A percentile compares a stretch with the other conserved stretches of the same genome.
Conservation (phyloP, 2,113 vertebrate genomes). For the Tachysurus fulvidraco region DNA sequence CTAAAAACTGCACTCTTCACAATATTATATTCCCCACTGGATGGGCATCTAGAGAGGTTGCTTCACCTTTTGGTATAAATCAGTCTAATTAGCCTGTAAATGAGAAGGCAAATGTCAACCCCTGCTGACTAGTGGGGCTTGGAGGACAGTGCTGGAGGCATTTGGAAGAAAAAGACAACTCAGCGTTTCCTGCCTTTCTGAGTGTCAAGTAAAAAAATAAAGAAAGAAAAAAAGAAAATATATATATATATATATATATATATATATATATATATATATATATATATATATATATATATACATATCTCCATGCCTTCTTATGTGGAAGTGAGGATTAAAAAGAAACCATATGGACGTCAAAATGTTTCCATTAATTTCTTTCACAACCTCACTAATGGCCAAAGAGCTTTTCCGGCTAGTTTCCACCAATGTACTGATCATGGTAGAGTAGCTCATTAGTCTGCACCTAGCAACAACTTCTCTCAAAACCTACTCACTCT, state of each 20-base stretch:
- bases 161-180: slow-evolving; percentile 33
- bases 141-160: slow-evolving; percentile 46
- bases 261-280: too few species aligned
- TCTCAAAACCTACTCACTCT: slow-evolving; percentile 44
- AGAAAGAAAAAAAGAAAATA: too few species aligned
- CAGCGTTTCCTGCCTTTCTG: slow-evolving; percentile 40
- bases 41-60: slow-evolving; percentile 34
- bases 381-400: slow-evolving; percentile 67
- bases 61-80: slow-evolving; percentile 53
- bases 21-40: slow-evolving; percentile 43
- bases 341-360: slow-evolving; percentile 35
- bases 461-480: slow-evolving; percentile 12
- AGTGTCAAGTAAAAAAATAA: neutral
- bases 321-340: neutral
- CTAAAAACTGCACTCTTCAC: slow-evolving; percentile 36
- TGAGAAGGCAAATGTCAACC: slow-evolving; percentile 72
- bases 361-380: slow-evolving; percentile 66
- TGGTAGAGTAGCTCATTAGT: slow-evolving; percentile 60
- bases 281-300: neutral
- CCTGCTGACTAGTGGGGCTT: slow-evolving; percentile 58
- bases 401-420: slow-evolving; percentile 71
- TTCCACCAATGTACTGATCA: slow-evolving; percentile 66
- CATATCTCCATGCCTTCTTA: neutral
- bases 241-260: too few species aligned
- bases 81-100: slow-evolving; percentile 71